Conservation (phyloP, 1,140 invertebrate genomes). For the Adoxophyes honmai region DNA sequence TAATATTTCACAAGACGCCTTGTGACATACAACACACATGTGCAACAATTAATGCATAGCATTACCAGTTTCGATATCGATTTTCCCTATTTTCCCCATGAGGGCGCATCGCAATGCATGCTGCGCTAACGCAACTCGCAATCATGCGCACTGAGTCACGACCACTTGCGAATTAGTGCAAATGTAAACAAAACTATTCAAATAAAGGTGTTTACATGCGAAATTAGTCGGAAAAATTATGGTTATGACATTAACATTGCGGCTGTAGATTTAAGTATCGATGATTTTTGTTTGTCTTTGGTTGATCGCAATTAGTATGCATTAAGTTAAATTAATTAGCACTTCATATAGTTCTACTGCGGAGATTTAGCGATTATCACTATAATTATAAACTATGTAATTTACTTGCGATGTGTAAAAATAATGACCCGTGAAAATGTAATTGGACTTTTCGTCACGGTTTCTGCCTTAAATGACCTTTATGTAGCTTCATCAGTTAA, state of each 20-base stretch:
- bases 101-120: not conserved
- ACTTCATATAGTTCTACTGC: no score
- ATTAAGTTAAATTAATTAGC: no score
- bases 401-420: not conserved
- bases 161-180: conserved; percentile 6
- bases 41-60: not conserved
- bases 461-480: not conserved
- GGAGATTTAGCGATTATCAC: no score
- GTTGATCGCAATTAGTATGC: no score
- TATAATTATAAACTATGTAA: no score
- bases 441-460: conserved; percentile 1
- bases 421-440: not conserved
- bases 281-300: no score
- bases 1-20: no score
- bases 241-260: no score
- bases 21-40: no score
- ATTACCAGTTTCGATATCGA: not conserved
- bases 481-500: conserved; percentile 2
- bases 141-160: conserved; percentile 1
- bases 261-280: no score
- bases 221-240: not conserved
- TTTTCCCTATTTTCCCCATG: conserved; percentile 11
- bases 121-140: not conserved
- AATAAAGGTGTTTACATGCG: not conserved
- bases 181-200: conserved; percentile 1